A percentile compares a stretch with the other conserved stretches of the same genome.
phyloP scores from a whole-genome alignment of 2,888 invertebrate genomes.

The Homarus gammarus region DNA sequence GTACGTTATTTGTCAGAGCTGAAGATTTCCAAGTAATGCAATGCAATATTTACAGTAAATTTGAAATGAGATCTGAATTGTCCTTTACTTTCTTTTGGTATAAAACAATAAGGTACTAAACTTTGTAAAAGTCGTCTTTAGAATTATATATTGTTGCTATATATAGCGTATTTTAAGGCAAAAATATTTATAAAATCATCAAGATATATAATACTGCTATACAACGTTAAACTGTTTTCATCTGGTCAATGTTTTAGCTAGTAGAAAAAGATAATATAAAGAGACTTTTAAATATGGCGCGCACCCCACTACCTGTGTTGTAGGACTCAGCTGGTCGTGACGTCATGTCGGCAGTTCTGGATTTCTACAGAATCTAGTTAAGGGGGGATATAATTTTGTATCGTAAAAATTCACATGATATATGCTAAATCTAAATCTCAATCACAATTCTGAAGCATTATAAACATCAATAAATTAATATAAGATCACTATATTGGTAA shows the following conservation, averaged over 20 bases:
- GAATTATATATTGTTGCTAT: too few relatives aligned
- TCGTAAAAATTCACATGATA: conserved; percentile 55
- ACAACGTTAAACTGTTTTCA: not conserved
- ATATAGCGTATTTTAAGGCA: too few relatives aligned
- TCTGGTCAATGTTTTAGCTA: not conserved
- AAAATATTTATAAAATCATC: too few relatives aligned
- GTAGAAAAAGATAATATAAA: too few relatives aligned
- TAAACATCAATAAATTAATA: conserved; percentile 13
- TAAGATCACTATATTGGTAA: conserved; percentile 28
- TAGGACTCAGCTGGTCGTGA: conserved; percentile 59
- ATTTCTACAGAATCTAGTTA: conserved; percentile 33
- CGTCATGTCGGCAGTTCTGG: conserved; percentile 54
- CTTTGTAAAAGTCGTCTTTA: too few relatives aligned
- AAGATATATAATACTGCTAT: not conserved
- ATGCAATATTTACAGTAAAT: too few relatives aligned
- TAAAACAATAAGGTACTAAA: too few relatives aligned
- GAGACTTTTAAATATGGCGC: conserved; percentile 41
- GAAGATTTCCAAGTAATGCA: too few relatives aligned
- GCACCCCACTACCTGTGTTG: conserved; percentile 58
- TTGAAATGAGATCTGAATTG: too few relatives aligned
- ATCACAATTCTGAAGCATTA: not conserved
- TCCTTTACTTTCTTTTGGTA: too few relatives aligned
- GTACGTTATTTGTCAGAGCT: too few relatives aligned
- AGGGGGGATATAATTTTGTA: conserved; percentile 53
- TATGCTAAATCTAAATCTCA: conserved; percentile 48